Conservation (phyloP, 2,888 invertebrate species). For the Eretmocerus hayati region DNA sequence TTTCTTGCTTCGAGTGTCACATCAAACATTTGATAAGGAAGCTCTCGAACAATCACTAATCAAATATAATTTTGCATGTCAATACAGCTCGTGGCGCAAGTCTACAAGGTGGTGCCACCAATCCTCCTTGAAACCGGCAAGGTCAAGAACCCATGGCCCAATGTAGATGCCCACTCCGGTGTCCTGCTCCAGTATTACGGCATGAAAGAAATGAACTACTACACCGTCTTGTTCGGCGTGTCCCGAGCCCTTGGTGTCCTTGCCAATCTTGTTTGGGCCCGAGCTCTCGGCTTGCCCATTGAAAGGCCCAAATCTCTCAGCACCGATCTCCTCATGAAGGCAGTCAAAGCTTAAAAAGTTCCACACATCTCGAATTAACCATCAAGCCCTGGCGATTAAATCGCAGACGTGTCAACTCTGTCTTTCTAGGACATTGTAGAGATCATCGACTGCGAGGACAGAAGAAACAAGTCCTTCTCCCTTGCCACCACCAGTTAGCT, state of each 20-base stretch:
- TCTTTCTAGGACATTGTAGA: too few species aligned
- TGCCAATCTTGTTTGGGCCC: conserved; percentile 73
- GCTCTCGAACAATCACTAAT: too few species aligned
- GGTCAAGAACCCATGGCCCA: conserved; percentile 98
- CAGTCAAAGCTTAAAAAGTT: conserved; percentile 31
- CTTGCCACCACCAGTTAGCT: conserved; percentile 1
- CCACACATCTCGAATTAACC: neutral
- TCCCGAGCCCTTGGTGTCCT: conserved; percentile 78
- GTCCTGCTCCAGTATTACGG: conserved; percentile 68
- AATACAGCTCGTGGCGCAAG: conserved; percentile 72
- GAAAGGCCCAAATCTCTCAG: conserved; percentile 76
- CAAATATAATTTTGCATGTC: too few species aligned
- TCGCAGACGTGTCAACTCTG: too few species aligned
- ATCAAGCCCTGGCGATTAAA: too few species aligned
- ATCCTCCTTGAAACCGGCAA: conserved; percentile 89
- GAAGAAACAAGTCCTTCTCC: too few species aligned
- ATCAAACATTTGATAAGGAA: too few species aligned
- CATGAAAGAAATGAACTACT: conserved; percentile 84
- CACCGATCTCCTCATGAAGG: conserved; percentile 44
- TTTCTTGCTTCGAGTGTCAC: too few species aligned
- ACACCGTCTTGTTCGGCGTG: conserved; percentile 85
- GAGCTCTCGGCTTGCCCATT: conserved; percentile 75
- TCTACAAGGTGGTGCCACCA: conserved; percentile 89
- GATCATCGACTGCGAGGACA: too few species aligned
- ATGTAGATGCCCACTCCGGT: conserved; percentile 95